Percentiles rank a stretch among this genome's conserved stretches.
phyloP scores from a whole-genome alignment of 2,797 vertebrate genomes.

The Acanthopagrus latus region DNA sequence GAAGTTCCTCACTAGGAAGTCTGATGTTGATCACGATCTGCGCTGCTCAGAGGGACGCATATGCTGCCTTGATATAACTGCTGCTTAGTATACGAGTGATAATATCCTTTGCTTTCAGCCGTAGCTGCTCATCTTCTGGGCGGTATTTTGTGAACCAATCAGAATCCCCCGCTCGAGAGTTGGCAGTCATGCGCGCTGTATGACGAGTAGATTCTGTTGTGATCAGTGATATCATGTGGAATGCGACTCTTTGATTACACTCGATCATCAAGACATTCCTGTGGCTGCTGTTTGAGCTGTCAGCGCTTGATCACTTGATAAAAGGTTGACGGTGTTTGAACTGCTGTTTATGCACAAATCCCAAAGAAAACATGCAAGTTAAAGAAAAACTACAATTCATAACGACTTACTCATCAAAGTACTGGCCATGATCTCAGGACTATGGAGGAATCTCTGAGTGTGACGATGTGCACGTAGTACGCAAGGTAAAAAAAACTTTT shows the following conservation, averaged over 20 bases:
- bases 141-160: conserved; percentile 3
- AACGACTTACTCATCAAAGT: not conserved
- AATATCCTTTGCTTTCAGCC: conserved; percentile 9
- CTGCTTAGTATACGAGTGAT: conserved; percentile 32
- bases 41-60: conserved; percentile 17
- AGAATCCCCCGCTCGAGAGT: not conserved
- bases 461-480: no score
- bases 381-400: not conserved
- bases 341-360: not conserved
- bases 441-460: no score
- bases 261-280: conserved; percentile 14
- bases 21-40: conserved; percentile 57
- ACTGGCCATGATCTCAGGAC: not conserved
- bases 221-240: not conserved
- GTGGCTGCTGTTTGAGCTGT: not conserved
- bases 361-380: not conserved
- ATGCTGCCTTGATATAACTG: conserved; percentile 20
- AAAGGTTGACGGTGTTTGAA: not conserved
- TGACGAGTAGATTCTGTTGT: not conserved
- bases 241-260: conserved; percentile 5
- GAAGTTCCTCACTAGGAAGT: conserved; percentile 33
- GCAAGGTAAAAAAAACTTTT: no score
- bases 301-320: not conserved
- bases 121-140: conserved; percentile 4
- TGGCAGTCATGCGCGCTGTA: not conserved